Conservation (phyloP, 2,797 vertebrate species). For the Graptemys geographica region DNA sequence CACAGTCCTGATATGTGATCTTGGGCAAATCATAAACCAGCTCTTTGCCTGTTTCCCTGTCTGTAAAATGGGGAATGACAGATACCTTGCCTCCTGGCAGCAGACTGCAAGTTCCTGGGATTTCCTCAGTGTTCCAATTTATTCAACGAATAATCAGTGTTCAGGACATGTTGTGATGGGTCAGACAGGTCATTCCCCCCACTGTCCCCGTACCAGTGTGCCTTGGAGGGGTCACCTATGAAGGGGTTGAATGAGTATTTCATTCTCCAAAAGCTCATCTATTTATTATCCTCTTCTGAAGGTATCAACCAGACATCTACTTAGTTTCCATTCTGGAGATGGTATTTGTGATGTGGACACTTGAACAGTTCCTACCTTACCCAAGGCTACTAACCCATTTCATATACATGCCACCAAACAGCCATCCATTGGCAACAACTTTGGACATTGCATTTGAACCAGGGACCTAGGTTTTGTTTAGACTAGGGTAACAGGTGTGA, state of each 20-base stretch:
- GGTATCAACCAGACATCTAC: background rate
- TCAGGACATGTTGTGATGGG: background rate
- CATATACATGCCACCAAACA: background rate
- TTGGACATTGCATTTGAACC: background rate
- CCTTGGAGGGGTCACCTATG: background rate
- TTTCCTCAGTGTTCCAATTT: background rate
- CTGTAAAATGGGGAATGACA: background rate
- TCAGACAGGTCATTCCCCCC: background rate
- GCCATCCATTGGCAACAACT: background rate
- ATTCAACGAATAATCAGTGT: background rate
- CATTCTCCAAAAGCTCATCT: background rate
- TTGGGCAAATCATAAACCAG: background rate
- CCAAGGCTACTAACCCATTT: background rate
- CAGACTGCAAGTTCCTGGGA: background rate
- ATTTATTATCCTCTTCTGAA: background rate
- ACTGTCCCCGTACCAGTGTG: background rate
- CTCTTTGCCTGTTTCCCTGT: background rate
- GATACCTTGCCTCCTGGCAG: fast-evolving
- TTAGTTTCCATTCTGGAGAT: background rate
- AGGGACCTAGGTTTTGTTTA: background rate
- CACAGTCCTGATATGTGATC: background rate
- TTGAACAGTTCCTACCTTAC: background rate
- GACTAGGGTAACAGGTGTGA: background rate
- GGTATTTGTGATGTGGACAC: fast-evolving
- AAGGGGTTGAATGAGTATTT: background rate